phyloP scores from a whole-genome alignment of 2,113 vertebrate genomes.

The Telmatochromis sp. region DNA sequence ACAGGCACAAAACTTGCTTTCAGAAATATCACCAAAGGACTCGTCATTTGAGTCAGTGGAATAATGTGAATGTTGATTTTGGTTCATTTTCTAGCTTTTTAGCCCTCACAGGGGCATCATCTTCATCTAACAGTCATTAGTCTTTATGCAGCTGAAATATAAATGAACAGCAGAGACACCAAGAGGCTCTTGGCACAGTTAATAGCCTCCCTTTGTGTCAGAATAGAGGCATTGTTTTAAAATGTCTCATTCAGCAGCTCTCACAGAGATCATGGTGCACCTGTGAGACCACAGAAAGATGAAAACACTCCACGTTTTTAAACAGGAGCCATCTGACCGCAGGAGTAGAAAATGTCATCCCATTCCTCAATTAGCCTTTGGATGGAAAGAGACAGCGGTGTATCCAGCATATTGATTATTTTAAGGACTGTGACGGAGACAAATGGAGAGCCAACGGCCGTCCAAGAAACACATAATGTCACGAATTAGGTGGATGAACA shows the following conservation, averaged over 20 bases:
- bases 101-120: background rate
- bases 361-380: slow-evolving; percentile 14
- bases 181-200: background rate
- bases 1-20: background rate
- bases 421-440: slow-evolving; percentile 7
- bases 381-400: slow-evolving; percentile 22
- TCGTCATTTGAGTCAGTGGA: background rate
- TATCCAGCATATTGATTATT: slow-evolving; percentile 24
- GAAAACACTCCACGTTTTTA: background rate
- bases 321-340: background rate
- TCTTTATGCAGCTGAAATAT: slow-evolving; percentile 71
- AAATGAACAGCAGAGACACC: slow-evolving; percentile 59
- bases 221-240: background rate
- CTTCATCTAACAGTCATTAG: background rate
- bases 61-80: background rate
- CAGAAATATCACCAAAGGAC: background rate
- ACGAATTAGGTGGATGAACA: background rate
- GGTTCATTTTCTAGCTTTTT: background rate
- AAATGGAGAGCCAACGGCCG: background rate
- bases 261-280: background rate
- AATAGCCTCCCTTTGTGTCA: background rate
- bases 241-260: background rate
- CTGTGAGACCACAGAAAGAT: background rate
- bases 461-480: background rate
- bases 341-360: slow-evolving; percentile 19